phyloP scores from a whole-genome alignment of 1,140 invertebrate genomes.

The Pachypsylla venusta region DNA sequence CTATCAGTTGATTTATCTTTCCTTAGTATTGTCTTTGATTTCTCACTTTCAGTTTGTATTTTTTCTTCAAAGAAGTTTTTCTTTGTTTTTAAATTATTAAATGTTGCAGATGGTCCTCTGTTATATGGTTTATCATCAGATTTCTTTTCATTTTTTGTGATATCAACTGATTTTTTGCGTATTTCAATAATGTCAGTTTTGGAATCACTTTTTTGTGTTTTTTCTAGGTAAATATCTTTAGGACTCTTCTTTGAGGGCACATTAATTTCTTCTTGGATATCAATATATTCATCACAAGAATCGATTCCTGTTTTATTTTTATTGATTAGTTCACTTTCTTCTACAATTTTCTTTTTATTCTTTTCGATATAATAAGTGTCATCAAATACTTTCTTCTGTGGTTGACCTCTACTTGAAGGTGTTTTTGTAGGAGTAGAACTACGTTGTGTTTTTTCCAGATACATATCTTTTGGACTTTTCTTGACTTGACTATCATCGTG shows the following conservation, averaged over 20 bases:
- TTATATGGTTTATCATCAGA: neutral
- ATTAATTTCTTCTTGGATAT: neutral
- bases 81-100: conserved; percentile 10
- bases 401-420: neutral
- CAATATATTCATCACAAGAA: conserved; percentile 7
- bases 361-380: conserved; percentile 7
- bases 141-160: neutral
- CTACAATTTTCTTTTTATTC: neutral
- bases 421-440: neutral
- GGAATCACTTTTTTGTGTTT: neutral
- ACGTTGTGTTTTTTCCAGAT: neutral
- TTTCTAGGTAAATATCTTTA: conserved; percentile 3
- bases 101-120: neutral
- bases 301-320: neutral
- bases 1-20: neutral
- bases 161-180: neutral
- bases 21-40: conserved; percentile 5
- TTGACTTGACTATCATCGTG: neutral
- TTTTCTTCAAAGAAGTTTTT: conserved; percentile 16
- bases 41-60: conserved; percentile 12
- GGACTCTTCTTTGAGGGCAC: neutral
- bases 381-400: conserved; percentile 2
- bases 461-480: neutral
- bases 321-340: neutral
- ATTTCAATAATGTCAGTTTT: neutral